A percentile compares a stretch with the other conserved stretches of the same genome.
phyloP scores from a whole-genome alignment of 2,113 vertebrate species.

The Sinocyclocheilus rhinocerous region DNA sequence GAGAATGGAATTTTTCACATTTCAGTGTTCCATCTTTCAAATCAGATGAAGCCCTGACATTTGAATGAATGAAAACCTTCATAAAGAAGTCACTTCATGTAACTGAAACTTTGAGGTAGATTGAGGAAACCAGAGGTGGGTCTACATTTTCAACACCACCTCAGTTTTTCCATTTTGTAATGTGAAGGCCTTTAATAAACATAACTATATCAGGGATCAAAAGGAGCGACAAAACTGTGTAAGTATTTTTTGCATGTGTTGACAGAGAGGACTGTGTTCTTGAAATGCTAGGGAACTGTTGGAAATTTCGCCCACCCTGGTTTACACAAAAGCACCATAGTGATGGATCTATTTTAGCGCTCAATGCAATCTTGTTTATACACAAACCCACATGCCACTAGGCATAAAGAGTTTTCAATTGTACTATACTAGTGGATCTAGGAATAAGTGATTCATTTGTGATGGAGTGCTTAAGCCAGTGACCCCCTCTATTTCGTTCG shows the following conservation, averaged over 20 bases:
- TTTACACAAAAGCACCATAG: neutral
- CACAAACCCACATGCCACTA: neutral
- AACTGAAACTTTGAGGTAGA: neutral
- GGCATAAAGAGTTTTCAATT: neutral
- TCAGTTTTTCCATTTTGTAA: neutral
- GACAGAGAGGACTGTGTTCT: neutral
- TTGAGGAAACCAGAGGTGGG: neutral
- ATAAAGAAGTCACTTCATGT: neutral
- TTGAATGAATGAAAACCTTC: neutral
- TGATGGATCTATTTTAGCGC: slow-evolving; percentile 6
- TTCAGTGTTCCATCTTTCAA: neutral
- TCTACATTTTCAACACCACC: neutral
- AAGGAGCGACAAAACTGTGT: neutral
- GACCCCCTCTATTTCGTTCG: neutral
- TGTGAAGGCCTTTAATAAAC: neutral
- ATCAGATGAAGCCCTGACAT: neutral
- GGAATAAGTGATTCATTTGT: neutral
- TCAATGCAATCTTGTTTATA: slow-evolving; percentile 36
- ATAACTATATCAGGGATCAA: neutral
- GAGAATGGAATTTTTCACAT: neutral
- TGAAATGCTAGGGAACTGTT: neutral
- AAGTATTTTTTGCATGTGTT: neutral
- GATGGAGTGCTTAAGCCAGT: neutral
- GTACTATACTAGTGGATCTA: neutral
- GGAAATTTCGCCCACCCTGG: neutral